A percentile compares a stretch with the other conserved stretches of the same genome.
Conservation (phyloP, 2,797 vertebrate genomes). For the Moxostoma hubbsi region DNA sequence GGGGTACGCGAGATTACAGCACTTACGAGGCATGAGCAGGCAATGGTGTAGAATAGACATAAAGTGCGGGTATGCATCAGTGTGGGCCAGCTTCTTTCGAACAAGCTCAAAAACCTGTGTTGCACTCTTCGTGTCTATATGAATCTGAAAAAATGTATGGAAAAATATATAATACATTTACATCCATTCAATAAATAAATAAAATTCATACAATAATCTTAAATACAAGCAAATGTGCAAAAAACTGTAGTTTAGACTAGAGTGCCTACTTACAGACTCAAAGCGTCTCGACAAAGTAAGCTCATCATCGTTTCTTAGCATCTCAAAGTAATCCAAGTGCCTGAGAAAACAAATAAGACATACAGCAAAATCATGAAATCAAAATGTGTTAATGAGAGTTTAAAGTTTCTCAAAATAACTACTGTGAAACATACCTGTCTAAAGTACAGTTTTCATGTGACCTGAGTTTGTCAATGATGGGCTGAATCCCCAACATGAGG, state of each 20-base stretch:
- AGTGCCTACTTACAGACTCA: conserved; percentile 81
- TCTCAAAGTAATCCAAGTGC: conserved; percentile 99
- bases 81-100: conserved; percentile 95
- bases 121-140: conserved; percentile 97
- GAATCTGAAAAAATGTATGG: conserved; percentile 77
- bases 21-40: conserved; percentile 99
- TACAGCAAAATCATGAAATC: background rate
- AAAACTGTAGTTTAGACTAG: too few relatives aligned
- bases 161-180: conserved; percentile 1
- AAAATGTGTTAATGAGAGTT: background rate
- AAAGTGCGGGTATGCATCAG: conserved; percentile 96
- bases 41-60: conserved; percentile 99
- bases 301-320: conserved; percentile 98
- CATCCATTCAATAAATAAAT: background rate
- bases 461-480: conserved; percentile 95
- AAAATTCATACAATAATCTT: background rate
- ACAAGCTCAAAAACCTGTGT: conserved; percentile 97
- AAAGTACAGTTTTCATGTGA: conserved; percentile 96
- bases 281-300: conserved; percentile 95
- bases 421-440: conserved; percentile 83
- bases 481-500: conserved; percentile 98
- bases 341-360: conserved; percentile 67
- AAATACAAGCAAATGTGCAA: background rate
- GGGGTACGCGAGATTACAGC: background rate
- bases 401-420: background rate